Evolutionary conservation across 2,113 vertebrate genomes (phyloP).

Genomic region (Chinchilla lanigera): DNA sequence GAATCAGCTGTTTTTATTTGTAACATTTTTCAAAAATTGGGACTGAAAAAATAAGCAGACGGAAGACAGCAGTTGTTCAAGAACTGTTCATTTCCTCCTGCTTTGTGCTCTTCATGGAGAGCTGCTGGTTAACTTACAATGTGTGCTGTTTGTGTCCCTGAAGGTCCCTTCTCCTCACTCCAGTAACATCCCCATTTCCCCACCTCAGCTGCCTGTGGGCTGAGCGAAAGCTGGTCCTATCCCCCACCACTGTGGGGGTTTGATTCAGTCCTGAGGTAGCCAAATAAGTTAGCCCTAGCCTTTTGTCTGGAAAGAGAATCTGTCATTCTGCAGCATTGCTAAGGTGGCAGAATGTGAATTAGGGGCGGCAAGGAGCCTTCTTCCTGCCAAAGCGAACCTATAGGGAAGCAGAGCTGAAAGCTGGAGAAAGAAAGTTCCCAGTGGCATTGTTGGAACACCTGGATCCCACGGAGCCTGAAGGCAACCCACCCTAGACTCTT

Average conservation of each 20-base stretch:
- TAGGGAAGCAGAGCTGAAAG: neutral
- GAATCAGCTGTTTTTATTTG: neutral
- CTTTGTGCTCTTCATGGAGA: rapidly evolving
- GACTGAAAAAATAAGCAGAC: neutral
- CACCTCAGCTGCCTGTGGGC: neutral
- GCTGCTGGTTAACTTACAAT: rapidly evolving
- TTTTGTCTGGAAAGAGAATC: neutral
- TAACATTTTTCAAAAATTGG: neutral
- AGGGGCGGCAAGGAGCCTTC: neutral
- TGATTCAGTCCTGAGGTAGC: neutral
- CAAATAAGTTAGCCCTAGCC: neutral
- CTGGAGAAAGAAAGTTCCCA: neutral
- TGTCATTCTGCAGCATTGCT: neutral
- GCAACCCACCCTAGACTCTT: neutral
- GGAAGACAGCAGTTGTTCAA: neutral
- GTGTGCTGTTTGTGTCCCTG: rapidly evolving
- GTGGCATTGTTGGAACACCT: neutral
- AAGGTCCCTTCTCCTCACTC: neutral
- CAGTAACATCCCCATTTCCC: neutral
- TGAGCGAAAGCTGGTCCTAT: neutral
- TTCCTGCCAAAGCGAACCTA: neutral
- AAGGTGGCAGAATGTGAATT: neutral
- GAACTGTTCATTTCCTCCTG: no score
- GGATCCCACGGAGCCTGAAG: neutral
- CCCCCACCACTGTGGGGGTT: neutral